Evolutionary conservation across 2,113 vertebrate genomes (phyloP), one percentile per base, ranked within the genome.

Genomic region (Tamias sibiricus): DNA sequence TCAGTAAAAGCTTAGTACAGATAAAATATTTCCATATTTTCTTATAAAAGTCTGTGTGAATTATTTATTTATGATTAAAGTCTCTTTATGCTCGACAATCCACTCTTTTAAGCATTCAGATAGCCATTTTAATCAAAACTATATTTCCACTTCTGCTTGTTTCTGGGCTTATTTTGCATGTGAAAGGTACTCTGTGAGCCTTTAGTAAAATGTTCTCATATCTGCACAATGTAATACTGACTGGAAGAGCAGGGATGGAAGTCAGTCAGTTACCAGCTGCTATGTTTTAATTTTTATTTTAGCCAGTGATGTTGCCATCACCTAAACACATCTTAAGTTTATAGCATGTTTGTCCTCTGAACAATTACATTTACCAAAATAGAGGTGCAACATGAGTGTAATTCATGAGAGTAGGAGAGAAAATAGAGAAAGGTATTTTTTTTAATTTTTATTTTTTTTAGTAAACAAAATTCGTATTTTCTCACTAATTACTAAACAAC

Each of bases 141-240:
- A 1, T 90, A 85, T 94, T 91, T 94, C 19, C 24, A 94, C 8
- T 84, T 92, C 84, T 42, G 32, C 59, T 52, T 80, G 3, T 64
- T 77, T 81, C 68, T 91, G 47, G 19, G 6, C 59, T 95, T 85
- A 64, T 89, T 95, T 86, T 93, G 44, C 52, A 74, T 26, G 22
- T 89, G 52, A 90, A 91, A 80, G 16, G 1, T 68, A 86, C 7
- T 75, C 44, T 92, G 13, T 75, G 28, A 26, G 30, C 32, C 59
- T 74, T 59, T 68, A 44, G 32, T 74, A 79, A 92, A 92, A 68
- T 77, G 75, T 92, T 81, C 22, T 68, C 68, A 2, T 37, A 64
- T 44, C 19, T 75, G 40, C 49, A 44, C 49, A 82, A 76, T n/a
- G 9, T 68, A 42, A 47, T 17, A n/a, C 19, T 74, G 35, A 54